These are phyloP conservation scores for Drosophila virilis DNA, from an alignment of 1,140 invertebrate genomes.

Conservation along the genomic window DNA sequence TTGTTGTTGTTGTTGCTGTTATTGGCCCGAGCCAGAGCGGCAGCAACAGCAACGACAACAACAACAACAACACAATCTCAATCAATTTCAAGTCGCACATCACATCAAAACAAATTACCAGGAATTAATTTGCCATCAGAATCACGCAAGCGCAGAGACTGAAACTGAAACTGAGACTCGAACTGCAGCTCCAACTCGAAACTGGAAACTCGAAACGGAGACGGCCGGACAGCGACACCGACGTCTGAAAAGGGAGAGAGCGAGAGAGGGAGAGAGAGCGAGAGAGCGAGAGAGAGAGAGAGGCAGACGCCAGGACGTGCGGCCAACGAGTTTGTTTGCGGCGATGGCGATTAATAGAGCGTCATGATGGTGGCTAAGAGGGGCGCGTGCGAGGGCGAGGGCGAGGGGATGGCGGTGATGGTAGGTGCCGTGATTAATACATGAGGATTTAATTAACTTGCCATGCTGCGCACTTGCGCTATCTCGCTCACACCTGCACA, in stretches of 20 bases:
- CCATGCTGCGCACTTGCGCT: conserved; percentile 55
- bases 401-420: neutral
- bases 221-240: neutral
- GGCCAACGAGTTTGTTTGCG: conserved; percentile 44
- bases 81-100: conserved; percentile 83
- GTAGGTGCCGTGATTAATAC: conserved; percentile 81
- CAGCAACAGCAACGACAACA: conserved; percentile 26
- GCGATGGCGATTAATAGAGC: conserved; percentile 75
- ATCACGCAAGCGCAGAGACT: conserved; percentile 80
- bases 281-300: conserved; percentile 1
- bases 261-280: conserved; percentile 4
- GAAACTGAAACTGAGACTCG: conserved; percentile 37
- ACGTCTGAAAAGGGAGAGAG: conserved; percentile 9
- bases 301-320: conserved; percentile 26
- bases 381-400: neutral
- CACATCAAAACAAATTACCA: conserved; percentile 84
- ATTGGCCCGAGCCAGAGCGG: conserved; percentile 16
- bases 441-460: conserved; percentile 83
- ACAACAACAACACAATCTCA: conserved; percentile 80
- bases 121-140: conserved; percentile 84
- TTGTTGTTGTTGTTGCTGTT: conserved; percentile 18
- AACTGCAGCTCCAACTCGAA: conserved; percentile 6
- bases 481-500: conserved; percentile 56
- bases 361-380: conserved; percentile 23
- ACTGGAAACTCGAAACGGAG: neutral